Conservation (phyloP, 2,797 vertebrate species). For the Fringilla coelebs region DNA sequence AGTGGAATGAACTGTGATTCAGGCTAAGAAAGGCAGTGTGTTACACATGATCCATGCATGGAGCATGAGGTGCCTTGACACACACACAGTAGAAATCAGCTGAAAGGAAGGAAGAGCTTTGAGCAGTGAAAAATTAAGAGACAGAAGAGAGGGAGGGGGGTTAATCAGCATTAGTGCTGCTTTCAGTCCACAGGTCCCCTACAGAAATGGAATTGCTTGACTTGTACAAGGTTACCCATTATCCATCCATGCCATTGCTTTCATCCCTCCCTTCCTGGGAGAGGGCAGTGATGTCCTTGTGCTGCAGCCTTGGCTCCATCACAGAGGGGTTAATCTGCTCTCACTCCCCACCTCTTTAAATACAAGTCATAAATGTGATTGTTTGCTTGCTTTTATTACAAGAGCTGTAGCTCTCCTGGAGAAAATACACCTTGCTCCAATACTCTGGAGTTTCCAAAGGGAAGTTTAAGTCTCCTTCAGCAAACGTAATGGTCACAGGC, state of each 20-base stretch:
- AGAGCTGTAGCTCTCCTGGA: neutral
- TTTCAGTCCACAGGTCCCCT: neutral
- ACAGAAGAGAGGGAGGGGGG: neutral
- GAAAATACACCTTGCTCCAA: neutral
- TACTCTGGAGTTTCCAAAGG: neutral
- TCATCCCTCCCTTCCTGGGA: neutral
- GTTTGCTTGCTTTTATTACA: conserved; percentile 25
- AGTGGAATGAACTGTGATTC: neutral
- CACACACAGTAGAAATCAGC: neutral
- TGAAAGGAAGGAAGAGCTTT: neutral
- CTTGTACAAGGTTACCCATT: neutral
- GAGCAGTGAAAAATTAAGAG: neutral
- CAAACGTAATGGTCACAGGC: neutral
- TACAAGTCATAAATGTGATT: neutral
- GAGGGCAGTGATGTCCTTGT: neutral
- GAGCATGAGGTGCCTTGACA: neutral
- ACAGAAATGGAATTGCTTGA: neutral
- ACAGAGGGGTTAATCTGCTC: neutral
- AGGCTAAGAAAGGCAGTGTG: neutral
- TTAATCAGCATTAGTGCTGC: conserved; percentile 28
- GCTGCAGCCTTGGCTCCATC: neutral
- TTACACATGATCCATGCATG: neutral
- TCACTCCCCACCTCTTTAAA: neutral
- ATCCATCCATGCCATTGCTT: neutral
- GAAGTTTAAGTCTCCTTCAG: conserved; percentile 8